Base-by-base conservation (phyloP, 1,140 invertebrate species). In the Bombus ignitus region DNA sequence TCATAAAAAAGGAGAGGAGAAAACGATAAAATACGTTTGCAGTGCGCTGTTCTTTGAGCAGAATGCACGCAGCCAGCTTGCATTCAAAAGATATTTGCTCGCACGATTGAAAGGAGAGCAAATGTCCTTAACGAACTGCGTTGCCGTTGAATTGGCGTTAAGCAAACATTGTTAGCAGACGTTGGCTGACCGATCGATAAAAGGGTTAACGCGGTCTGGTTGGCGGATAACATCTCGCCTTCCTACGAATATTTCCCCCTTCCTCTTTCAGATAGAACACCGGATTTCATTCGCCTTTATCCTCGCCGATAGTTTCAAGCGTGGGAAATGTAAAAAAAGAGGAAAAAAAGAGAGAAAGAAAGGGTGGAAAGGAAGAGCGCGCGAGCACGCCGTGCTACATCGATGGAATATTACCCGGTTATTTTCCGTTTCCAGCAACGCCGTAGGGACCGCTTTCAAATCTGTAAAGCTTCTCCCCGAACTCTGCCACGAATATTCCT, bases 351-450 rank as follows among this genome's bases (percentile, higher is more conserved):
- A 72, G 28, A n/a, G 25, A 9, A 13, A 28, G 3, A n/a, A 5
- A 62, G n/a, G 10, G 18, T 35, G 37, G 44, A 35, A 42, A 79
- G 25, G 35, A 75, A 53, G 66, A 72, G 70, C 25, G 65, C 25
- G 8, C 39, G 59, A 57, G 15, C 44, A 32, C 15, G 22, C 10
- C 68, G 25, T 1, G 74, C 12, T n/a, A 47, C 77, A 74, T 2
- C 39, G n/a, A 42, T 47, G 81, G 87, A 72, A 89, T 81, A 78
- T 88, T 74, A 76, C 73, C 15, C 18, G 59, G 77, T 71, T 87
- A 85, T 78, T 77, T 85, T 89, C 72, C 80, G 32, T 87, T 66
- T 59, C 44, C 42, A 8, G 9, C 18, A 73, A 35, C 18, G 22
- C 25, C 35, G 68, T 18, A 4, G 25, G 32, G 32, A 22, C 25